Evolutionary conservation across 2,797 vertebrate species (phyloP), one percentile per base, ranked within the genome.

Genomic region (Champsocephalus esox): DNA sequence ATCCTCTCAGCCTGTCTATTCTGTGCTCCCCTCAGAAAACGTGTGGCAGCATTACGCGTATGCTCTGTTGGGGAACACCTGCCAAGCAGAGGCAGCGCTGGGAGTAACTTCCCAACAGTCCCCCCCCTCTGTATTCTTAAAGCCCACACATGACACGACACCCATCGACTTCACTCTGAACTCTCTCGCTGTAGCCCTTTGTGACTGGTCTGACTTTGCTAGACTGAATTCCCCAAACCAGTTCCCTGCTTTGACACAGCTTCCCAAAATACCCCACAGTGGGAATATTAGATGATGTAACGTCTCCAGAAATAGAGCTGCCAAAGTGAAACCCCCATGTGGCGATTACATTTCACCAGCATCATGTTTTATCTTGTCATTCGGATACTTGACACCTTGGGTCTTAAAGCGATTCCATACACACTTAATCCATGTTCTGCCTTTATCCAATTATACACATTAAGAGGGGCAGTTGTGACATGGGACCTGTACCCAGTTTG

Each of bases 261-360:
- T 90, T 88, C 90, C 81, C 64, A 81, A 89, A 94, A 94, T 92
- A 92, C 34, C 32, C 67, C 66, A 43, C 57, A 41, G 74, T 32
- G 70, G 77, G 74, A 81, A 72, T 70, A 60, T 62, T 43, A 16
- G 60, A 62, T 84, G 81, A 87, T 77, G 73, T 64, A 77, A 81
- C 10, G 19, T 60, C 28, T 68, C 76, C 73, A 64, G 64, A 84
- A 92, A 91, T 90, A 93, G 85, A 83, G 54, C 57, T 57, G 66
- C 48, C 75, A 80, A 63, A 63, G 68, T 65, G 66, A 62, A 83
- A 66, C 66, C 56, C 59, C 55, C 75, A 17, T 34, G 70, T 51
- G 80, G 66, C 21, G 89, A 84, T 88, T 84, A 3, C 9, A 87
- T 91, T 88, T 88, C 90, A 82, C 81, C 46, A 1, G 70, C 54